phyloP scores from a whole-genome alignment of 2,797 vertebrate species.

The Sardinella longiceps region DNA sequence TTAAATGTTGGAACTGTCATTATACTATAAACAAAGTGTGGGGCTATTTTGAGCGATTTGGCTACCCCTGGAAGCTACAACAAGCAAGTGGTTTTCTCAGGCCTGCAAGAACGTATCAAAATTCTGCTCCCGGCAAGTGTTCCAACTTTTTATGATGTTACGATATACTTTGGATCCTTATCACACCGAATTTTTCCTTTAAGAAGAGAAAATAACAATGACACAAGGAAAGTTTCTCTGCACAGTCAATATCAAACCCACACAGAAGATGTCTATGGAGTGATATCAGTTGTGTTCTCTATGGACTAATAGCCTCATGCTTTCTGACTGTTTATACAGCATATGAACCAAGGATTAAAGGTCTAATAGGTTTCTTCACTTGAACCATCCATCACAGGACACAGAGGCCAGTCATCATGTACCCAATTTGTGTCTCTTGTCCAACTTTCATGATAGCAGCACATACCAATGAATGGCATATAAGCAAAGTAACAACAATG shows the following conservation, averaged over 20 bases:
- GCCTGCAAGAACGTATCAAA: too few relatives aligned
- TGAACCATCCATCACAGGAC: not conserved
- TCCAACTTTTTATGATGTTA: too few relatives aligned
- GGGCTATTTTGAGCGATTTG: too few relatives aligned
- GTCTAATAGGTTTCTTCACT: not conserved
- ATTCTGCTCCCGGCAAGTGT: too few relatives aligned
- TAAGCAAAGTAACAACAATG: not conserved
- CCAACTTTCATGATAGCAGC: not conserved
- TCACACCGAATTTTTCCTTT: too few relatives aligned
- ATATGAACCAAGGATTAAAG: not conserved
- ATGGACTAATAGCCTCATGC: not conserved
- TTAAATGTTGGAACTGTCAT: too few relatives aligned
- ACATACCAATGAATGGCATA: not conserved
- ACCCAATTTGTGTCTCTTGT: not conserved
- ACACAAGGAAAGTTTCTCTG: not conserved
- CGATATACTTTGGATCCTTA: too few relatives aligned
- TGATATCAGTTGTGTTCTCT: not conserved
- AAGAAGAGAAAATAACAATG: not conserved
- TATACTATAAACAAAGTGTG: too few relatives aligned
- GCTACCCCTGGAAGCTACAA: too few relatives aligned
- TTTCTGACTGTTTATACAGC: not conserved
- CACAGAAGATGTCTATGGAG: not conserved
- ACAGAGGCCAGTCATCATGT: not conserved
- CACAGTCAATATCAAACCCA: not conserved
- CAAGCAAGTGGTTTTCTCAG: too few relatives aligned